Percentiles rank a stretch among this genome's conserved stretches.
Evolutionary conservation across 2,113 vertebrate genomes (phyloP).

Genomic region (Microcebus jonahi): DNA sequence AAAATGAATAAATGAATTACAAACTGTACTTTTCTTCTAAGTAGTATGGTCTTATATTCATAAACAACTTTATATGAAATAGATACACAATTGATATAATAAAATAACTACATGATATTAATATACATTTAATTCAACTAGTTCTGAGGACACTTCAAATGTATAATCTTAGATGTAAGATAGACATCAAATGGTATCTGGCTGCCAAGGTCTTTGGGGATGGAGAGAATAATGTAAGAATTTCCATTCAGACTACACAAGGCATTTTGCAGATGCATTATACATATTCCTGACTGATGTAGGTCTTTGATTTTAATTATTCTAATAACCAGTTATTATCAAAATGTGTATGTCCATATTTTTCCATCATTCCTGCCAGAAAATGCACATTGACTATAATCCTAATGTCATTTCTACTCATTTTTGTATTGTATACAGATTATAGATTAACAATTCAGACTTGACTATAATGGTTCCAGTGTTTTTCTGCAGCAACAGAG

Average conservation of each 20-base stretch:
- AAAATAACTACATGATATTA: background rate
- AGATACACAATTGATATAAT: background rate
- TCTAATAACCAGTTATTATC: background rate
- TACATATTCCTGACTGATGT: background rate
- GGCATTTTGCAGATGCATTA: background rate
- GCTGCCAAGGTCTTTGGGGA: background rate
- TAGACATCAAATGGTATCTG: background rate
- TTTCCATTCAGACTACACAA: background rate
- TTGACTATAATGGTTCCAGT: background rate
- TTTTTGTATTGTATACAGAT: background rate
- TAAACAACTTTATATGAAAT: background rate
- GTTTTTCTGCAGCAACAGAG: background rate
- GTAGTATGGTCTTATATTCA: background rate
- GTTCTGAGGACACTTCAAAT: background rate
- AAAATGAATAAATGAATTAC: background rate
- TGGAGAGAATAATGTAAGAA: background rate
- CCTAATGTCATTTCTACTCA: background rate
- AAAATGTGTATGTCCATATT: background rate
- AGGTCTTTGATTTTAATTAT: background rate
- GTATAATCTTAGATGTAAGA: background rate
- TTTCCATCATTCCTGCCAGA: background rate
- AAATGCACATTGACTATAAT: background rate
- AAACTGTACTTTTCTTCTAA: background rate
- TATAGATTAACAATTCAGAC: background rate
- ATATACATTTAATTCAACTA: background rate